Evolutionary conservation across 2,888 invertebrate species (phyloP), one percentile per base, ranked within the genome.

Genomic region (Synanthedon myopaeformis): DNA sequence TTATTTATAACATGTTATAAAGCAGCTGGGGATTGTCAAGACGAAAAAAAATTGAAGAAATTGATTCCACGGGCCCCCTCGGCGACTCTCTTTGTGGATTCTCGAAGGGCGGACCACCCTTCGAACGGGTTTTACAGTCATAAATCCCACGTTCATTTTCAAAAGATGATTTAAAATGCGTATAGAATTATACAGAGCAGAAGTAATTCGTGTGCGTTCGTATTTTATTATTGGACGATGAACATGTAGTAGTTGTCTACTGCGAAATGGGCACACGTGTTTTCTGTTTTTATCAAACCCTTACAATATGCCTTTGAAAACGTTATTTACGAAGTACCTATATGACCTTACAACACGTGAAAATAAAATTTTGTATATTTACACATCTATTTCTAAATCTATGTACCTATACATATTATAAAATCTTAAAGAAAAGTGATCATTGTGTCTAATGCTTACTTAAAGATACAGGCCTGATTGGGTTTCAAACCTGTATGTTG

Each of bases 151-250:
- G 87, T 82, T 80, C 76, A 64, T 71, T 78, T 73, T 82, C 76
- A 82, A 85, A 81, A 82, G 82, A 83, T 72, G 77, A 82, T 86
- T 86, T 86, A 84, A 87, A 87, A 86, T 73, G 86, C 83, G 86
- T 86, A 85, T 83, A 82, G 85, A 84, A 83, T 84, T 83, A 86
- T 86, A 81, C 80, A 80, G 84, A 76, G 85, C 83, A 83, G 76
- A 80, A 79, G 80, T 85, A 82, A 85, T 85, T 71, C 76, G 72
- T 74, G 72, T 62, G 70, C 70, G 65, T 62, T 67, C 72, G 69
- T 70, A 74, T 77, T 78, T n/a, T 77, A 74, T 80, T 49, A 17
- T 17, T 14, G 12, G 6, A 12, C 6, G 14, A 5, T 80, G 74
- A 72, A 77, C 77, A 73, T 75, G 35, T 75, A 66, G 66, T 63